Evolutionary conservation across 2,797 vertebrate species (phyloP).

Genomic region (Hylomyscus alleni): DNA sequence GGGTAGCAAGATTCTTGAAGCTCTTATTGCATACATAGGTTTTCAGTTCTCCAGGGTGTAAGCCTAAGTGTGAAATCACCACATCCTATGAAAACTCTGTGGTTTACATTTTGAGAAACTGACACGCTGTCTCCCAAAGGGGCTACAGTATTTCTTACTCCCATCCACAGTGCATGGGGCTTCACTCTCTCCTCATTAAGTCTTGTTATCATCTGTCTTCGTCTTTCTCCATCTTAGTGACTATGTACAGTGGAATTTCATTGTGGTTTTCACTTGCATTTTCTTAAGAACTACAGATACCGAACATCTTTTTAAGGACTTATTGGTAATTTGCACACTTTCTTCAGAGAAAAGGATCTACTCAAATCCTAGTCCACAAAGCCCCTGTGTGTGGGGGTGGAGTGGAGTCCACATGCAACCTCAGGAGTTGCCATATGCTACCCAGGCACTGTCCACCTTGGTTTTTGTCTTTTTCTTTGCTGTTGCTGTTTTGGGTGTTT

Average conservation of each 20-base stretch:
- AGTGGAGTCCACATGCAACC: not conserved
- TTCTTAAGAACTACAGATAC: not conserved
- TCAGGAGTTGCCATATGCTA: not conserved
- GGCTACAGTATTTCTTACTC: not conserved
- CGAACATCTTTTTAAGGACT: not conserved
- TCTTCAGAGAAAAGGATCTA: not conserved
- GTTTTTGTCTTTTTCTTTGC: not conserved
- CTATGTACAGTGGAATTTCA: too few species aligned
- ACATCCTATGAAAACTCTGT: not conserved
- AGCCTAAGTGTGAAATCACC: not conserved
- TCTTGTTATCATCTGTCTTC: not conserved
- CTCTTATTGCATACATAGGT: not conserved
- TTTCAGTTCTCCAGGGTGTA: not conserved
- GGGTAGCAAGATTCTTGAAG: not conserved
- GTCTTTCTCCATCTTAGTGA: not conserved
- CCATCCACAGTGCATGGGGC: not conserved
- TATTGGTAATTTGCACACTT: not conserved
- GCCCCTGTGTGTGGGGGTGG: not conserved
- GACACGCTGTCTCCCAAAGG: not conserved
- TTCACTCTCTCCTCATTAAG: not conserved
- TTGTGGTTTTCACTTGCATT: not conserved
- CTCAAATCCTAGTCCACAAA: not conserved
- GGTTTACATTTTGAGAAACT: slow-evolving; percentile 21
- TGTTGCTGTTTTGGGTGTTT: not conserved
- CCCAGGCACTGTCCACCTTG: not conserved